Conservation (phyloP, 2,888 invertebrate genomes). For the Clitarchus hookeri region DNA sequence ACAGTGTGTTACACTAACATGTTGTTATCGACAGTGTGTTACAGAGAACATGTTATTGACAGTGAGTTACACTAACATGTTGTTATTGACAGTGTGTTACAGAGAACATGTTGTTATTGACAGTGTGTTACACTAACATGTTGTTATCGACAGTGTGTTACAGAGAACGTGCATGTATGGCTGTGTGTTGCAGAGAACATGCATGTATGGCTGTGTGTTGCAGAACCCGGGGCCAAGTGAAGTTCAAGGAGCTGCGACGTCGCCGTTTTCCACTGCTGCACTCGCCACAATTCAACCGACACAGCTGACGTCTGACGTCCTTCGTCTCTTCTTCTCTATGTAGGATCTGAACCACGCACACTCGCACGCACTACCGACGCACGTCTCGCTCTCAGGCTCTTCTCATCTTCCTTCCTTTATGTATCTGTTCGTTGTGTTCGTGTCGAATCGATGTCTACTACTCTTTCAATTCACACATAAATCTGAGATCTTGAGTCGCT, state of each 20-base stretch:
- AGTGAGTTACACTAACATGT: too few species aligned
- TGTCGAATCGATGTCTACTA: background rate
- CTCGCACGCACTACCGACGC: background rate
- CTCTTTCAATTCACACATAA: background rate
- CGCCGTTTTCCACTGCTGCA: background rate
- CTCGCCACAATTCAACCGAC: background rate
- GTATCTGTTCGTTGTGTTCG: background rate
- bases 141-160: too few species aligned
- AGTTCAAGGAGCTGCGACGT: background rate
- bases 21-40: too few species aligned
- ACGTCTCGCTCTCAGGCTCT: background rate
- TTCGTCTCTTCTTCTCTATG: background rate
- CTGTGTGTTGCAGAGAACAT: background rate
- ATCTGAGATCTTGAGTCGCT: background rate
- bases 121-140: too few species aligned
- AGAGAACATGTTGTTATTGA: too few species aligned
- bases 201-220: background rate
- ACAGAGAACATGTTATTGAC: too few species aligned
- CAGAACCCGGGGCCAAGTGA: background rate
- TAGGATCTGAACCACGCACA: background rate
- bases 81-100: too few species aligned
- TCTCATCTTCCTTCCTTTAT: too few species aligned
- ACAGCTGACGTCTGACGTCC: background rate
- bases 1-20: too few species aligned
- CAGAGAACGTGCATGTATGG: too few species aligned